phyloP scores from a whole-genome alignment of 2,888 invertebrate genomes.

The Chalcosyrphus nemorum region DNA sequence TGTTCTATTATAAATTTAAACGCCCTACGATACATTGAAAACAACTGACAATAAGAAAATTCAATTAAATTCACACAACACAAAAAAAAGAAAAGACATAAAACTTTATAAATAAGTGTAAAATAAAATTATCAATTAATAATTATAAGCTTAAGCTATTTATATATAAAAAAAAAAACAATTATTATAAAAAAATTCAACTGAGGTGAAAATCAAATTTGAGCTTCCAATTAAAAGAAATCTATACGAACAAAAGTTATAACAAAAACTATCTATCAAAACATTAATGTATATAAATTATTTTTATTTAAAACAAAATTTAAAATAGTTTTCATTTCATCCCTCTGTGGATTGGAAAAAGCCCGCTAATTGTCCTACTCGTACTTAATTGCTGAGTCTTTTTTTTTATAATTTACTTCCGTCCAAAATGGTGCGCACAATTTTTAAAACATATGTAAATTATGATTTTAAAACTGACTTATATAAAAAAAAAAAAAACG shows the following conservation, averaged over 20 bases:
- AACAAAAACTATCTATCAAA: conserved; percentile 20
- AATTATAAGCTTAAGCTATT: conserved; percentile 40
- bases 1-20: conserved; percentile 53
- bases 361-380: conserved; percentile 6
- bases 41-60: conserved; percentile 81
- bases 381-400: conserved; percentile 33
- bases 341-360: neutral
- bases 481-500: neutral
- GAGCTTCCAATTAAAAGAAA: conserved; percentile 63
- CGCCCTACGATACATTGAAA: conserved; percentile 76
- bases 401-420: conserved; percentile 52
- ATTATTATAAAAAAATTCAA: conserved; percentile 35
- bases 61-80: conserved; percentile 20
- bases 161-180: conserved; percentile 42
- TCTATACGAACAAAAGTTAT: conserved; percentile 7
- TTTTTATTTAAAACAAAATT: conserved; percentile 10
- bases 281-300: conserved; percentile 47
- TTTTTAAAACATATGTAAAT: conserved; percentile 9
- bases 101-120: conserved; percentile 45
- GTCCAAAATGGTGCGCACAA: conserved; percentile 59
- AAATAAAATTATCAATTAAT: conserved; percentile 25
- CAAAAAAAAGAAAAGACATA: neutral
- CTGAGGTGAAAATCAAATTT: conserved; percentile 70
- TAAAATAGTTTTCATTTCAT: neutral
- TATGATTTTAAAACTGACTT: conserved; percentile 1